These are phyloP conservation scores for Stichopus chloronotus DNA, from an alignment of 35 echinoderm and acorn worm species.

Conservation along the genomic window DNA sequence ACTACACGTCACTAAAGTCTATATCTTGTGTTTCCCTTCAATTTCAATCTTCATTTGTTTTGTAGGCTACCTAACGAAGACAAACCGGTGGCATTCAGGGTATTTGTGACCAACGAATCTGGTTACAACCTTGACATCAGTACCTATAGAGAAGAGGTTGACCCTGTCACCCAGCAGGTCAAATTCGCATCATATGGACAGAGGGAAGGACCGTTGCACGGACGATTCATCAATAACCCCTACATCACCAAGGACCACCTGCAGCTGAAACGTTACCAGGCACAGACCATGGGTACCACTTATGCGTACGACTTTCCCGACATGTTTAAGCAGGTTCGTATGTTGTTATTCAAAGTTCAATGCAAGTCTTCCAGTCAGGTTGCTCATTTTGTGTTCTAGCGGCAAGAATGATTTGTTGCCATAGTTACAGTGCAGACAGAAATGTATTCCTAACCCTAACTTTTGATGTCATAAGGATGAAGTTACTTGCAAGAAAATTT, in stretches of 20 bases:
- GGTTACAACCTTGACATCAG: conserved; percentile 97
- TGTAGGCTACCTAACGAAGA: conserved; percentile 64
- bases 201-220: conserved; percentile 81
- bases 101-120: conserved; percentile 98
- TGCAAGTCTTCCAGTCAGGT: background rate
- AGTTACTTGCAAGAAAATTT: too few species aligned
- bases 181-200: conserved; percentile 82
- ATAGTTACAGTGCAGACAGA: background rate
- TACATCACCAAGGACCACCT: conserved; percentile 99
- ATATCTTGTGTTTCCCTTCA: too few species aligned
- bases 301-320: conserved; percentile 96
- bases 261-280: conserved; percentile 93
- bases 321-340: conserved; percentile 93
- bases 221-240: conserved; percentile 79
- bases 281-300: conserved; percentile 76
- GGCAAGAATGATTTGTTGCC: too few species aligned
- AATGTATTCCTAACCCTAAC: background rate
- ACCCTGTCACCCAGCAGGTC: conserved; percentile 73
- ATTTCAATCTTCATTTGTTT: background rate
- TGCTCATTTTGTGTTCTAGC: background rate
- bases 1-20: too few species aligned
- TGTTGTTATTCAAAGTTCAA: background rate
- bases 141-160: conserved; percentile 85
- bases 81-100: conserved; percentile 70
- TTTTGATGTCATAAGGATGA: too few species aligned